A percentile compares a stretch with the other conserved stretches of the same genome.
These are phyloP conservation scores for Clunio marinus DNA, from an alignment of 2,888 invertebrate species.

Conservation along the genomic window DNA sequence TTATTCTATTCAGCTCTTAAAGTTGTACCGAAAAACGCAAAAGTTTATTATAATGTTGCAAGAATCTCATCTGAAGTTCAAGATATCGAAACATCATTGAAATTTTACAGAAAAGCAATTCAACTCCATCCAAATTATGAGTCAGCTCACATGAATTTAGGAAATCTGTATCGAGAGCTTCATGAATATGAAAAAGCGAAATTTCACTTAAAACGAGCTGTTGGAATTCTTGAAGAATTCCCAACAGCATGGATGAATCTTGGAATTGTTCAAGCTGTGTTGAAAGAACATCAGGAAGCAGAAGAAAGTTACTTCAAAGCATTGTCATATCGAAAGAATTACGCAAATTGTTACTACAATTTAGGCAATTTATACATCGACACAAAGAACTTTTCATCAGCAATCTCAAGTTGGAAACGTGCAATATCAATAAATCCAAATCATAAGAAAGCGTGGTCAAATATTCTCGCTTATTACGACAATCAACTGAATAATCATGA, in stretches of 20 bases:
- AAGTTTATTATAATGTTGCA: slow-evolving; percentile 84
- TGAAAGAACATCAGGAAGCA: slow-evolving; percentile 66
- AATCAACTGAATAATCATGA: slow-evolving; percentile 61
- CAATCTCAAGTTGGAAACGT: slow-evolving; percentile 75
- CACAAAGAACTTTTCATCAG: slow-evolving; percentile 65
- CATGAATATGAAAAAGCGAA: slow-evolving; percentile 68
- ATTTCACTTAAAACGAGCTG: slow-evolving; percentile 64
- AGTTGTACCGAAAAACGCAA: slow-evolving; percentile 92
- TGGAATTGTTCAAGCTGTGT: slow-evolving; percentile 81
- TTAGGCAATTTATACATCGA: slow-evolving; percentile 91
- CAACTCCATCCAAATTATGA: slow-evolving; percentile 77
- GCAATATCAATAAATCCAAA: slow-evolving; percentile 72
- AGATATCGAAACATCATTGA: slow-evolving; percentile 63
- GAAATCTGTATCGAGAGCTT: slow-evolving; percentile 74
- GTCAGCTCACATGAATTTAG: slow-evolving; percentile 91
- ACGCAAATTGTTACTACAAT: slow-evolving; percentile 92
- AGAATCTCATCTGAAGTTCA: slow-evolving; percentile 77
- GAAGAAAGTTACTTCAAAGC: slow-evolving; percentile 77
- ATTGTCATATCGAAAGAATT: slow-evolving; percentile 67
- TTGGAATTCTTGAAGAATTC: slow-evolving; percentile 68
- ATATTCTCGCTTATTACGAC: slow-evolving; percentile 79
- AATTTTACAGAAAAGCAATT: slow-evolving; percentile 74
- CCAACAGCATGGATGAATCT: slow-evolving; percentile 98
- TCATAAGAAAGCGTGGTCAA: slow-evolving; percentile 88
- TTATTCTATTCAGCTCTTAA: slow-evolving; percentile 76